phyloP scores from a whole-genome alignment of 2,797 vertebrate species.

The Myiotriccus ornatus region DNA sequence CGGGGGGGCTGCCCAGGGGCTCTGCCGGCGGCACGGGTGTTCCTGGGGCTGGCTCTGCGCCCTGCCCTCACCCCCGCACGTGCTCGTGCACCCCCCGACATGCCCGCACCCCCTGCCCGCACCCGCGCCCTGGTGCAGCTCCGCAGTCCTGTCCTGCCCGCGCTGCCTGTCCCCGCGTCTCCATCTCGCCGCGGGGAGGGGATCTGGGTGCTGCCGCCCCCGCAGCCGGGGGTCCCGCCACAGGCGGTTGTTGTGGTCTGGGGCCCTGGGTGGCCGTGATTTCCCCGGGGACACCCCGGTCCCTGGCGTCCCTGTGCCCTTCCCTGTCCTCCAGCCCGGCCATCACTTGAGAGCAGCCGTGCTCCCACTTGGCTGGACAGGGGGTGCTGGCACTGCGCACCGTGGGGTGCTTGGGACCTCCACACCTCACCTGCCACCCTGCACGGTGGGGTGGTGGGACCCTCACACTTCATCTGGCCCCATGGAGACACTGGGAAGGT shows the following conservation, averaged over 20 bases:
- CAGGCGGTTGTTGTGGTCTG: not conserved
- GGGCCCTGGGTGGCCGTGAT: not conserved
- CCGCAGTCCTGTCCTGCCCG: not conserved
- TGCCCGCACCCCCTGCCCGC: not conserved
- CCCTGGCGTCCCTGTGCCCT: not conserved
- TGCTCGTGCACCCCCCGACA: not conserved
- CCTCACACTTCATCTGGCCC: not conserved
- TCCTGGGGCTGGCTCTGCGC: not conserved
- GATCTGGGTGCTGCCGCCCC: not conserved
- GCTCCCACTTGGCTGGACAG: not conserved
- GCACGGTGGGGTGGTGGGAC: not conserved
- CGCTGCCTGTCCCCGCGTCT: not conserved
- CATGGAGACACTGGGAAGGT: not conserved
- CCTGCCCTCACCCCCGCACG: not conserved
- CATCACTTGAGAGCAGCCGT: not conserved
- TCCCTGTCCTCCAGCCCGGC: slow-evolving; percentile 23
- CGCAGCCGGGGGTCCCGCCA: not conserved
- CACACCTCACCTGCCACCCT: rapidly evolving
- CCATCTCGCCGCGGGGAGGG: not conserved
- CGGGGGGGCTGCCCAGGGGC: not conserved
- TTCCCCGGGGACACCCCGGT: not conserved
- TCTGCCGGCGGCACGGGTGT: not conserved
- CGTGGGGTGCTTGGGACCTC: not conserved
- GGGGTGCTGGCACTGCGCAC: not conserved
- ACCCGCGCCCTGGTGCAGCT: not conserved